Conservation (phyloP, 2,797 vertebrate genomes). For the Channa striata region DNA sequence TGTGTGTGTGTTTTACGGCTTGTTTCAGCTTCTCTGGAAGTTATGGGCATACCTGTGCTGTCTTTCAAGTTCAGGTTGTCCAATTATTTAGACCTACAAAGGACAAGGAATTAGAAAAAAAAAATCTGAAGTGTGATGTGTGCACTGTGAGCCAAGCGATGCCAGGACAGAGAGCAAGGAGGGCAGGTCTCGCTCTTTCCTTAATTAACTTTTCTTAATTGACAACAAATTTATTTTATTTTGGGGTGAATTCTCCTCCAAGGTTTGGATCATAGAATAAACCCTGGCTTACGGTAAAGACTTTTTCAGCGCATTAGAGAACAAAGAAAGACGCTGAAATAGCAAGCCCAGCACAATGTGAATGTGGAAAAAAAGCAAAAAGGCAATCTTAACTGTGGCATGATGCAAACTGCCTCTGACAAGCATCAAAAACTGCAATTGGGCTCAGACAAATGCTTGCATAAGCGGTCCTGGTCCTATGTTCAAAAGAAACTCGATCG, state of each 20-base stretch:
- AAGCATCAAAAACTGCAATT: constrained; percentile 60
- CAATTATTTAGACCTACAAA: constrained; percentile 67
- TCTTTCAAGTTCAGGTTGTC: constrained; percentile 69
- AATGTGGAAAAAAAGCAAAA: constrained; percentile 50
- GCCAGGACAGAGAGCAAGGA: constrained; percentile 47
- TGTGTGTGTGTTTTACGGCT: constrained; percentile 1
- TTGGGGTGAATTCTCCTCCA: constrained; percentile 70
- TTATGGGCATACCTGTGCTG: constrained; percentile 44
- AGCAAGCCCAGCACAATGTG: constrained; percentile 53
- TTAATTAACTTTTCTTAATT: constrained; percentile 85
- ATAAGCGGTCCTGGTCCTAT: constrained; percentile 32
- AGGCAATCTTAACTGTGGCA: constrained; percentile 51
- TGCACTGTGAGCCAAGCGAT: constrained; percentile 57
- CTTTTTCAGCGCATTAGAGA: constrained; percentile 66
- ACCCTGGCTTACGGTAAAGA: constrained; percentile 67
- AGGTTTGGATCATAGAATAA: constrained; percentile 82
- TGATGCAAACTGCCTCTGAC: constrained; percentile 71
- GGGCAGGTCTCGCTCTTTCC: constrained; percentile 57
- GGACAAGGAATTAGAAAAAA: constrained; percentile 43
- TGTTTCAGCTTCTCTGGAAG: constrained; percentile 46
- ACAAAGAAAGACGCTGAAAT: constrained; percentile 74
- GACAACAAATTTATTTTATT: constrained; percentile 79
- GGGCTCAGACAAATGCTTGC: constrained; percentile 49
- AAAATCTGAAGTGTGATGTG: constrained; percentile 53
- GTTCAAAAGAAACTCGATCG: constrained; percentile 42